Evolutionary conservation across 2,797 vertebrate species (phyloP).

Genomic region (Tinamus major): DNA sequence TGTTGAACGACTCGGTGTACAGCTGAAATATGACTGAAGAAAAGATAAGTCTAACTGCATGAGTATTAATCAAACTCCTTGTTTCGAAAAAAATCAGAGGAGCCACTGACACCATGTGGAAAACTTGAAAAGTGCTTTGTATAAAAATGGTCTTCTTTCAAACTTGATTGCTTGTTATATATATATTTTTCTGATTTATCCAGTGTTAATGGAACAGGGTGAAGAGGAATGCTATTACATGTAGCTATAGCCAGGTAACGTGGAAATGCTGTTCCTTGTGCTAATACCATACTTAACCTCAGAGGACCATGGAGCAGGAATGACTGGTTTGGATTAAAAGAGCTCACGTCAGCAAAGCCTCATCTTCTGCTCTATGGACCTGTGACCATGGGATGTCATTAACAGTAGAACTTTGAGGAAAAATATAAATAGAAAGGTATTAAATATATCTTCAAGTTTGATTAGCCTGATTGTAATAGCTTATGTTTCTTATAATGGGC

Average conservation of each 20-base stretch:
- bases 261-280: not conserved
- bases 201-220: not conserved
- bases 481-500: not conserved
- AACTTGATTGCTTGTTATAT: not conserved
- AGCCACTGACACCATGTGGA: slow-evolving; percentile 69
- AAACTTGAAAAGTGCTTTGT: slow-evolving; percentile 57
- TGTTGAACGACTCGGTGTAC: not conserved
- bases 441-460: not conserved
- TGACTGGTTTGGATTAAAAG: not conserved
- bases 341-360: not conserved
- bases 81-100: slow-evolving; percentile 41
- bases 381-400: not conserved
- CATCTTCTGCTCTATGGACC: not conserved
- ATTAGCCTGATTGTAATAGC: not conserved
- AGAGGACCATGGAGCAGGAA: not conserved
- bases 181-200: not conserved
- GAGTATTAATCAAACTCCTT: not conserved
- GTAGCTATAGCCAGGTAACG: not conserved
- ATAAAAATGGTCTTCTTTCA: not conserved
- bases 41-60: not conserved
- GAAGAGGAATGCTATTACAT: not conserved
- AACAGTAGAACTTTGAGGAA: not conserved
- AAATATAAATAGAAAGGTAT: not conserved
- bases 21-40: not conserved
- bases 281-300: not conserved